These are phyloP conservation scores for Coryphaenoides rupestris DNA, from an alignment of 2,113 vertebrate species.

Conservation along the genomic window DNA sequence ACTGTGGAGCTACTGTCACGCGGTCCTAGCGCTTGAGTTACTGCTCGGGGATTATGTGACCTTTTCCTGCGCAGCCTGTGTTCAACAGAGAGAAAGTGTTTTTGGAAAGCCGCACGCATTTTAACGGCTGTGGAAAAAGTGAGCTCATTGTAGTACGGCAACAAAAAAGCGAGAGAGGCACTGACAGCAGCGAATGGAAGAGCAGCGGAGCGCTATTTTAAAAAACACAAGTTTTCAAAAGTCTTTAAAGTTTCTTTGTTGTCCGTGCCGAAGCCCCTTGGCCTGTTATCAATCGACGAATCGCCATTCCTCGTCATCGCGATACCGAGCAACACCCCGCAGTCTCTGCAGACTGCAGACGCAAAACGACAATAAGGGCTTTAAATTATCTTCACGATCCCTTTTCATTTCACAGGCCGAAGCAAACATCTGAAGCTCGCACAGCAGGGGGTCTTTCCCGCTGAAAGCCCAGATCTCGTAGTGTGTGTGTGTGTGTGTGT, in stretches of 20 bases:
- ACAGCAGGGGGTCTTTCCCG: not conserved
- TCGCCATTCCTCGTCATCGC: no score
- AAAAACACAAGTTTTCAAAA: slow-evolving; percentile 17
- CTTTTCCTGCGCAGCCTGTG: slow-evolving; percentile 20
- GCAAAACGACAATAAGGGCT: no score
- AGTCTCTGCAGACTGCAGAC: no score
- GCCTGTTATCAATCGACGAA: not conserved
- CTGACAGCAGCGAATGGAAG: slow-evolving; percentile 38
- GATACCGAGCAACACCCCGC: no score
- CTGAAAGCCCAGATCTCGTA: not conserved
- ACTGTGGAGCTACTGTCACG: not conserved
- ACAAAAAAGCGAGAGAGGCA: slow-evolving; percentile 18
- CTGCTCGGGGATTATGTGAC: slow-evolving; percentile 9
- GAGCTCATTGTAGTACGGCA: slow-evolving; percentile 50
- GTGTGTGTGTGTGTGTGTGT: no score
- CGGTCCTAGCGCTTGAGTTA: slow-evolving; percentile 5
- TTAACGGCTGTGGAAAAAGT: slow-evolving; percentile 64
- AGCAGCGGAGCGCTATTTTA: slow-evolving; percentile 28
- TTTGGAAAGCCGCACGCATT: slow-evolving; percentile 45
- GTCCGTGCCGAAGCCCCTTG: slow-evolving; percentile 14
- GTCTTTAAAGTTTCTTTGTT: slow-evolving; percentile 10
- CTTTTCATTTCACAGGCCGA: no score
- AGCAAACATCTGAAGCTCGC: not conserved
- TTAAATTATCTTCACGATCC: no score
- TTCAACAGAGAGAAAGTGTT: slow-evolving; percentile 36